These are phyloP conservation scores for Hippoglossus hippoglossus DNA, from an alignment of 2,797 vertebrate genomes.

Conservation along the genomic window DNA sequence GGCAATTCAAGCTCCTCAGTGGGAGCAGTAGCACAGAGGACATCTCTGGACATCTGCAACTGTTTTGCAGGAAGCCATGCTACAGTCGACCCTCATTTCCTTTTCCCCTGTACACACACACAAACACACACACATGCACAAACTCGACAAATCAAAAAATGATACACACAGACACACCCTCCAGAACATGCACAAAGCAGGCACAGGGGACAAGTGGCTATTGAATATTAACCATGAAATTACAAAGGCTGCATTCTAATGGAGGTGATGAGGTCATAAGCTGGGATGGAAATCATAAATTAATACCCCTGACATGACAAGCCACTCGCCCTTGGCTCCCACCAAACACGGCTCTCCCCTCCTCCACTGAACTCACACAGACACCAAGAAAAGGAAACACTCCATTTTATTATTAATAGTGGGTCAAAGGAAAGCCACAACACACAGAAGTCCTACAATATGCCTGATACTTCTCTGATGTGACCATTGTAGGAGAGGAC, in stretches of 20 bases:
- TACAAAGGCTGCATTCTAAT: slow-evolving; percentile 90
- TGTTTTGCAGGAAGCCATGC: slow-evolving; percentile 71
- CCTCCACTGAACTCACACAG: slow-evolving; percentile 72
- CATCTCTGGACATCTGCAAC: slow-evolving; percentile 80
- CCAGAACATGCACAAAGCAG: slow-evolving; percentile 82
- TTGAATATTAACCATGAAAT: slow-evolving; percentile 91
- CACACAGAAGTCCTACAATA: slow-evolving; percentile 71
- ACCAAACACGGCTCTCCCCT: slow-evolving; percentile 70
- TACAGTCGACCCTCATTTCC: slow-evolving; percentile 55
- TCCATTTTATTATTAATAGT: slow-evolving; percentile 84
- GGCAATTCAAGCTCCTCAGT: slow-evolving; percentile 64
- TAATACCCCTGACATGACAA: slow-evolving; percentile 87
- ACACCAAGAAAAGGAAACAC: slow-evolving; percentile 76
- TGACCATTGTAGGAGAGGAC: slow-evolving; percentile 64
- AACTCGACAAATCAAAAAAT: slow-evolving; percentile 69
- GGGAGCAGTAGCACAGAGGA: slow-evolving; percentile 61
- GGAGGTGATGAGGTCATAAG: slow-evolving; percentile 86
- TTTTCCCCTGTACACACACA: slow-evolving; percentile 44
- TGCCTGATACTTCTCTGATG: slow-evolving; percentile 71
- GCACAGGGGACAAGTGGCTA: slow-evolving; percentile 85
- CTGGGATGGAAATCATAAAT: slow-evolving; percentile 89
- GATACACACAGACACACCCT: slow-evolving; percentile 63
- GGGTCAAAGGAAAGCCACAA: slow-evolving; percentile 79
- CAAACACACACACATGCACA: slow-evolving; percentile 48
- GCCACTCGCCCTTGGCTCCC: slow-evolving; percentile 79